Evolutionary conservation across 2,888 invertebrate genomes (phyloP), one percentile per base, ranked within the genome.

Genomic region (Drosophila villosipedis): DNA sequence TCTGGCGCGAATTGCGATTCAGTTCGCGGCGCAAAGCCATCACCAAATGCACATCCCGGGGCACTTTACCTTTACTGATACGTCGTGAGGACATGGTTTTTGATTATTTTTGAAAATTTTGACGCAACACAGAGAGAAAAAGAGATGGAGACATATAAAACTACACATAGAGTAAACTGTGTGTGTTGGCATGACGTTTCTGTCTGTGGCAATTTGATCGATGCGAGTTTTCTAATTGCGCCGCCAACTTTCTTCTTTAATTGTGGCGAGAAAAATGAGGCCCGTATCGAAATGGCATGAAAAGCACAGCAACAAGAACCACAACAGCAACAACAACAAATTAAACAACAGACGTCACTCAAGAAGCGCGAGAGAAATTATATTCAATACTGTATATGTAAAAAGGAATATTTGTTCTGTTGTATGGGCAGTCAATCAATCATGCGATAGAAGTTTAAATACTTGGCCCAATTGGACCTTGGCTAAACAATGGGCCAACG

Each of bases 241-340:
- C 65, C 63, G 82, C 78, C 75, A 90, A 90, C 91, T 88, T 88
- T 88, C 87, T 88, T 88, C 89, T 86, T 86, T 82, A 88, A 90
- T 90, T 89, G 87, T 89, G 89, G 84, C 80, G 62, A 87, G 84
- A 89, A 90, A 91, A 89, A 84, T 89, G 88, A 90, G 74, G 91
- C 90, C 88, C 88, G 84, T 91, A 89, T 91, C 88, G 90, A 89
- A 89, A 89, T 91, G 88, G 87, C 91, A 86, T 86, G 80, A 89
- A 88, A 91, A 89, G 90, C 82, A 83, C 69, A 58, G 65, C 70
- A 68, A 68, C 62, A 66, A 60, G 35, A 47, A 65, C 69, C 53
- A 80, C 70, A 73, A 73, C 72, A 69, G 54, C 59, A 65, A 25
- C 49, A 65, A 79, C 68, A 70, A 68, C 60, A 47, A 59, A 59